Base-by-base conservation (phyloP, 1,140 invertebrate species). In the Aradophagus sp. region DNA sequence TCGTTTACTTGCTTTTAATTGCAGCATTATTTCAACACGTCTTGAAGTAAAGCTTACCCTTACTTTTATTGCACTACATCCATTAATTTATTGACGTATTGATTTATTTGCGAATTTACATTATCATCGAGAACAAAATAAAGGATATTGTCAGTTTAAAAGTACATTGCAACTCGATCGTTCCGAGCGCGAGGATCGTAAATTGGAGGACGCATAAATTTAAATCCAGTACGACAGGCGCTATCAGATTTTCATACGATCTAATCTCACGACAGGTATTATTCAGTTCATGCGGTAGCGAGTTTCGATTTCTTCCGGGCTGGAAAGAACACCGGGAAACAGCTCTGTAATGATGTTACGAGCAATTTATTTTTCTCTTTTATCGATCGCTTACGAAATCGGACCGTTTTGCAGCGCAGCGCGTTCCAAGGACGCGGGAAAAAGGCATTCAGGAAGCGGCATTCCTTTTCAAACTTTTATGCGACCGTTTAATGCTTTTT, bases 281-380 rank as follows among this genome's bases (percentile, higher is more conserved):
- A 39, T 56, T 27, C 31, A 45, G 13, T 44, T 8, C 29, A 35
- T 11, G 52, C 19, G 73, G 70, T 77, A 81, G 75, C 71, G 62
- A 76, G 65, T 59, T 74, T 71, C 63, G 74, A 77, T 76, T 76
- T 77, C 68, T 75, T 69, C 61, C 62, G 50, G 56, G 29, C 45
- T 61, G 59, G 29, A 59, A 66, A 48, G 65, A 70, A 63, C 52
- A 55, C 61, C 65, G 23, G 56, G 61, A 72, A 72, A 20, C 41
- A 29, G 55, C 61, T 59, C 48, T 59, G 48, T 66, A 15, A 47
- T 19, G 45, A 65, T 71, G 59, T 65, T 16, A 53, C 10, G 59
- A 26, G 61, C 59, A 65, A 71, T 65, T 65, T 48, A 13, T 59
- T 58, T 59, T 55, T 58, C 35, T 62, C 31, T 10, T 53, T 68